These are phyloP conservation scores for Ostrea edulis DNA, from an alignment of 1,140 invertebrate species.

Conservation along the genomic window DNA sequence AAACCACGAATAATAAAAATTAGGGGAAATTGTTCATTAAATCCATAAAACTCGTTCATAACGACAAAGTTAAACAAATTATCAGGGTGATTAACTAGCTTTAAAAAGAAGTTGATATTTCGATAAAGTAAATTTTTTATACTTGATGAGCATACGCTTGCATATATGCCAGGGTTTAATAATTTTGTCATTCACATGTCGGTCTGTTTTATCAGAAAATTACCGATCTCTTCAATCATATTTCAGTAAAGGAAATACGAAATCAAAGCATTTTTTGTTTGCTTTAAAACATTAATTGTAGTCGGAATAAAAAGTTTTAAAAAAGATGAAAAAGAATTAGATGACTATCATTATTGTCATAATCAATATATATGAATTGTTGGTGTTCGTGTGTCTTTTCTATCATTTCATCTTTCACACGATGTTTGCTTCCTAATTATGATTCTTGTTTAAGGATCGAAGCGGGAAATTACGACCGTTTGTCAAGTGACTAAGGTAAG, in stretches of 20 bases:
- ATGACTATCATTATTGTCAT: not conserved
- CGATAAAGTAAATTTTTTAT: not conserved
- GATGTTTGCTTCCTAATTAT: not conserved
- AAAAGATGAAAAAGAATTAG: not conserved
- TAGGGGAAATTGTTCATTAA: not conserved
- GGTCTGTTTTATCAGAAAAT: not conserved
- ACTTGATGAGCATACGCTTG: not conserved
- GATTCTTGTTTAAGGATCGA: not conserved
- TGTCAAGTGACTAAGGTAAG: not conserved
- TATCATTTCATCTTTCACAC: not conserved
- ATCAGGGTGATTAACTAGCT: not conserved
- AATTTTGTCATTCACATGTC: not conserved
- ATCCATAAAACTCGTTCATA: not conserved
- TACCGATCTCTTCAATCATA: not conserved
- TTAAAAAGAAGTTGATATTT: not conserved
- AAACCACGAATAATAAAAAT: slow-evolving; percentile 19
- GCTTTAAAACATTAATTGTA: too few relatives aligned
- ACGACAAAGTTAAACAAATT: not conserved
- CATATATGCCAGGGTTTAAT: not conserved
- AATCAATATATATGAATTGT: not conserved
- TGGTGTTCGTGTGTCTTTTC: not conserved
- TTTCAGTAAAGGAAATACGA: not conserved
- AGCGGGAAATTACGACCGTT: not conserved
- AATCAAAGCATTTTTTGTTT: not conserved
- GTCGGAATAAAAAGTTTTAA: not conserved